phyloP scores from a whole-genome alignment of 2,888 invertebrate genomes.

The Creontiades dilutus region DNA sequence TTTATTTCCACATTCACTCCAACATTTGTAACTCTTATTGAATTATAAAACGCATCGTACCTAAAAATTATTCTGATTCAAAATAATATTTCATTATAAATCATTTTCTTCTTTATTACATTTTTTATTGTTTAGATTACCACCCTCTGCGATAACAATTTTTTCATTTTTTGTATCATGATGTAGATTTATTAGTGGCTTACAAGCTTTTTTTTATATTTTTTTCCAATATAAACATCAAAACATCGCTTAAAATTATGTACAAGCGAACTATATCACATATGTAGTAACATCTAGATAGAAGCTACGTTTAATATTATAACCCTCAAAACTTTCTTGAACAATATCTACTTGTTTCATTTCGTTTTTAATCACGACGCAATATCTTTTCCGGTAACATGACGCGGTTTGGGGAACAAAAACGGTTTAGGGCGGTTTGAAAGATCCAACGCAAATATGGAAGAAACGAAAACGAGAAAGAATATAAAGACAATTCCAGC shows the following conservation, averaged over 20 bases:
- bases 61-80: slow-evolving; percentile 73
- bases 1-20: slow-evolving; percentile 60
- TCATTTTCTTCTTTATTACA: slow-evolving; percentile 58
- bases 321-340: slow-evolving; percentile 46
- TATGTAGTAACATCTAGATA: slow-evolving; percentile 74
- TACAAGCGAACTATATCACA: slow-evolving; percentile 74
- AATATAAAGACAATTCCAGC: no score
- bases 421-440: not conserved
- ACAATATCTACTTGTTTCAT: slow-evolving; percentile 48
- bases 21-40: slow-evolving; percentile 67
- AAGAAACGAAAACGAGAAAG: no score
- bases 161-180: slow-evolving; percentile 24
- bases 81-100: slow-evolving; percentile 74
- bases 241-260: slow-evolving; percentile 74
- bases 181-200: slow-evolving; percentile 65
- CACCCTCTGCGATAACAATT: slow-evolving; percentile 56
- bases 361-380: slow-evolving; percentile 26
- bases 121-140: slow-evolving; percentile 64
- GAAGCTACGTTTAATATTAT: slow-evolving; percentile 72
- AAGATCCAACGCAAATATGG: no score
- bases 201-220: slow-evolving; percentile 63
- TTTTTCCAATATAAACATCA: slow-evolving; percentile 68
- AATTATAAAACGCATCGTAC: slow-evolving; percentile 74
- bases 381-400: slow-evolving; percentile 16
- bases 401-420: not conserved